Evolutionary conservation across 2,888 invertebrate species (phyloP).

Genomic region (Harpagoxenus sublaevis): DNA sequence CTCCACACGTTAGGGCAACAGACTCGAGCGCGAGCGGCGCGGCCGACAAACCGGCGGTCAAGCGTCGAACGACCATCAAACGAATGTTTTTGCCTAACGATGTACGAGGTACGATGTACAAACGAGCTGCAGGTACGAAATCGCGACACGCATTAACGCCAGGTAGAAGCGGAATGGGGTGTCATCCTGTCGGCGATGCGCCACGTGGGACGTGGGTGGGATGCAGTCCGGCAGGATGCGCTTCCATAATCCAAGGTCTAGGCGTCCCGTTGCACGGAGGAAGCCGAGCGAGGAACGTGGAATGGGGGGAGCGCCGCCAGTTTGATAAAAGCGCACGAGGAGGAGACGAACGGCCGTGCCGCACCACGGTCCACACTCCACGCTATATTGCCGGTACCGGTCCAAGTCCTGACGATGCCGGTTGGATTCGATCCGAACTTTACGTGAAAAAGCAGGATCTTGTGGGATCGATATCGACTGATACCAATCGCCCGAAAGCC

Average conservation of each 20-base stretch:
- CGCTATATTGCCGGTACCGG: conserved; percentile 21
- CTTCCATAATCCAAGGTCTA: conserved; percentile 39
- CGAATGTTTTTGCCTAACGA: conserved; percentile 8
- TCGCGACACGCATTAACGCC: background rate
- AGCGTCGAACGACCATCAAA: background rate
- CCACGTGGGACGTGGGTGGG: conserved; percentile 32
- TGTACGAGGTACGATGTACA: background rate
- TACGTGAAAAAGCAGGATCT: conserved; percentile 13
- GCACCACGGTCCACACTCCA: background rate
- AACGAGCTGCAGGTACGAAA: background rate
- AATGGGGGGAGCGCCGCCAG: conserved; percentile 36
- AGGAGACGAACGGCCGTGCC: conserved; percentile 25
- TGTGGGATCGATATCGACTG: background rate
- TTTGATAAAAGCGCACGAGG: conserved; percentile 37
- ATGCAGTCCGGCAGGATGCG: conserved; percentile 18
- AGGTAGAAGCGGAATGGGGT: background rate
- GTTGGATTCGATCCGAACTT: conserved; percentile 14
- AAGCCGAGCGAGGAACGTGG: conserved; percentile 53
- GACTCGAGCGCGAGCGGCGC: background rate
- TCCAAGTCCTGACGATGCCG: conserved; percentile 12
- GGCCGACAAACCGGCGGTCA: background rate
- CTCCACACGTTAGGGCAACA: background rate
- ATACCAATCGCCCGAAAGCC: background rate
- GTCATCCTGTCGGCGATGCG: background rate
- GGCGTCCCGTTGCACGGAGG: conserved; percentile 68